Evolutionary conservation across 64 coral and sea anemone genomes (phyloP).

Genomic region (Montipora sp.): DNA sequence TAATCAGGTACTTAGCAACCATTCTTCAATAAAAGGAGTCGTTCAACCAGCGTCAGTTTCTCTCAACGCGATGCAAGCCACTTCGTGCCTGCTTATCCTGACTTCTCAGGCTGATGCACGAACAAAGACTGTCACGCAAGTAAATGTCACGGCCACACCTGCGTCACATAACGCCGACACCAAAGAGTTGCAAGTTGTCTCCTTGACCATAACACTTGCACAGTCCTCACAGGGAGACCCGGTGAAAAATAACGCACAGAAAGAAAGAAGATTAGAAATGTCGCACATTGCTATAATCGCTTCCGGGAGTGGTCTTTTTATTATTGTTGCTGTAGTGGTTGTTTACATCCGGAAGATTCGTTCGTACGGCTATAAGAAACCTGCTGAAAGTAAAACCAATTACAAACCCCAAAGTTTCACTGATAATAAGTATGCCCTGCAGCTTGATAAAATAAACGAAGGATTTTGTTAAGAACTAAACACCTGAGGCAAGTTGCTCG

Average conservation of each 20-base stretch:
- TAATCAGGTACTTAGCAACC: neutral
- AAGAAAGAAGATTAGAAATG: neutral
- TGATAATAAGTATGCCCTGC: too few relatives aligned
- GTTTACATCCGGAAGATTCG: too few relatives aligned
- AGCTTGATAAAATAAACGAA: too few relatives aligned
- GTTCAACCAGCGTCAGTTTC: neutral
- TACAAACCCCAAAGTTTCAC: too few relatives aligned
- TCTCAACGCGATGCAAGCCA: neutral
- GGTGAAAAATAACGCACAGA: neutral
- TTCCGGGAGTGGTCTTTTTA: too few relatives aligned
- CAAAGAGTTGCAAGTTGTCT: neutral
- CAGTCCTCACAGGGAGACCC: neutral
- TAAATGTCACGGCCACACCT: slow-evolving; percentile 25
- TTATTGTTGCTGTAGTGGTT: too few relatives aligned
- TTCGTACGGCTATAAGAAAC: too few relatives aligned
- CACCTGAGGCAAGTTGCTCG: too few relatives aligned
- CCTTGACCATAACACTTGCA: slow-evolving; percentile 1
- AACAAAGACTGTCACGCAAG: neutral
- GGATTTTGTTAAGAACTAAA: too few relatives aligned
- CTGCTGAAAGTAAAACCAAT: too few relatives aligned
- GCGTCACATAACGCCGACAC: slow-evolving; percentile 9
- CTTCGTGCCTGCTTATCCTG: neutral
- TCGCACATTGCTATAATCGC: neutral
- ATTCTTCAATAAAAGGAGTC: neutral
- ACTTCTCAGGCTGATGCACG: neutral